Evolutionary conservation across 2,797 vertebrate species (phyloP), one percentile per base, ranked within the genome.

Genomic region (Malurus leucopterus): DNA sequence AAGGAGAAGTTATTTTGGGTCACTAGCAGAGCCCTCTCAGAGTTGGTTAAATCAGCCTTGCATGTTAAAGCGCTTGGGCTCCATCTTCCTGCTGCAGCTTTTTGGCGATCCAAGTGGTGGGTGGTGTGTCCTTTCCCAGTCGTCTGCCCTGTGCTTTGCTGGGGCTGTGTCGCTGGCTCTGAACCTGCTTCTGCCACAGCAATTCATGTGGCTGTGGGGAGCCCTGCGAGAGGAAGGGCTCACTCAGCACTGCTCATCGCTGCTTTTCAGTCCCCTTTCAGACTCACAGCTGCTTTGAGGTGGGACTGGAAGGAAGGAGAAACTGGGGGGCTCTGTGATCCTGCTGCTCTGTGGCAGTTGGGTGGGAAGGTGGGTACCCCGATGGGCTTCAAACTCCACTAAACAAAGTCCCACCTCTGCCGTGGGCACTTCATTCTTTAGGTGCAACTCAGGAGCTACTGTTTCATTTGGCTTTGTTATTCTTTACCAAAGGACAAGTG

Each of bases 1-100:
- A 95, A 95, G 90, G 65, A 79, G 84, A 74, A 94, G 90, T 92
- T 95, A 93, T 88, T 95, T 68, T 74, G 63, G 92, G 91, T 94
- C 92, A 93, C 36, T 47, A 74, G 88, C 4, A 1, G 58, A 68
- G 86, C 68, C 43, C 74, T 71, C 71, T 88, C 67, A 90, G 69
- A 24, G 68, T 79, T 57, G 0, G 29, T 86, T 88, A 73, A 90
- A 92, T 78, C 78, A 68, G 49, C 65, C 69, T 54, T 62, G 54
- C 4, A 7, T 84, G 44, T 67, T 71, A 32, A 71, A 86, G 40
- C 29, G 4, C 11, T 90, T 32, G 58, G 43, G 50, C 47, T 65
- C 4, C 0, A 10, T 76, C 27, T 16, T 68, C 30, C 70, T 88
- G 46, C 46, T 2, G 11, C 34, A 63, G 53, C 59, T 44, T 65